Conservation (phyloP, 1,140 invertebrate genomes). For the Pomacea maculata region DNA sequence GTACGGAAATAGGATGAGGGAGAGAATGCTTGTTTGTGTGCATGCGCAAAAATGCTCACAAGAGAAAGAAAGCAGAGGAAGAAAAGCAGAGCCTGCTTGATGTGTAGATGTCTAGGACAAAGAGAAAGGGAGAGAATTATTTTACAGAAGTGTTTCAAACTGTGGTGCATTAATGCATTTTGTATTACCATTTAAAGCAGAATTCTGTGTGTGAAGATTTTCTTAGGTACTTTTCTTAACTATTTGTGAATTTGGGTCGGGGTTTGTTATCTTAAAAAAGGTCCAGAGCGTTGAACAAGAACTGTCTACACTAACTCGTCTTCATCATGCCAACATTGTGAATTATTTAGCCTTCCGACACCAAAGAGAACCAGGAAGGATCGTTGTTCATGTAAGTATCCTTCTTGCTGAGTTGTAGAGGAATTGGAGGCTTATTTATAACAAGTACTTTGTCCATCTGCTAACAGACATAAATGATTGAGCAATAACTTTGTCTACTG, state of each 20-base stretch:
- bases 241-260: neutral
- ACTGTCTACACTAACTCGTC: constrained; percentile 73
- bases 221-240: neutral
- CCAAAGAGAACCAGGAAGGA: constrained; percentile 69
- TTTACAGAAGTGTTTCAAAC: neutral
- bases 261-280: constrained; percentile 33
- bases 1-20: too few species aligned
- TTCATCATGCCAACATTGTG: constrained; percentile 78
- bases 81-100: too few species aligned
- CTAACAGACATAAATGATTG: too few species aligned
- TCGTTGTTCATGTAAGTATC: constrained; percentile 57
- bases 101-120: too few species aligned
- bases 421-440: too few species aligned
- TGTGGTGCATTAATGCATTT: neutral
- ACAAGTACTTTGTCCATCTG: too few species aligned
- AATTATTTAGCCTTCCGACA: constrained; percentile 78
- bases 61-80: too few species aligned
- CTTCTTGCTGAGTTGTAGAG: neutral
- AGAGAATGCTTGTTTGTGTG: too few species aligned
- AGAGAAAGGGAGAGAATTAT: neutral
- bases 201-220: neutral
- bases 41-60: too few species aligned
- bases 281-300: constrained; percentile 75
- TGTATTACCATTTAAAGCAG: neutral
- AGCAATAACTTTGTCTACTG: too few species aligned